Evolutionary conservation across 35 echinoderm and acorn worm species (phyloP).

Genomic region (Lytechinus pictus): DNA sequence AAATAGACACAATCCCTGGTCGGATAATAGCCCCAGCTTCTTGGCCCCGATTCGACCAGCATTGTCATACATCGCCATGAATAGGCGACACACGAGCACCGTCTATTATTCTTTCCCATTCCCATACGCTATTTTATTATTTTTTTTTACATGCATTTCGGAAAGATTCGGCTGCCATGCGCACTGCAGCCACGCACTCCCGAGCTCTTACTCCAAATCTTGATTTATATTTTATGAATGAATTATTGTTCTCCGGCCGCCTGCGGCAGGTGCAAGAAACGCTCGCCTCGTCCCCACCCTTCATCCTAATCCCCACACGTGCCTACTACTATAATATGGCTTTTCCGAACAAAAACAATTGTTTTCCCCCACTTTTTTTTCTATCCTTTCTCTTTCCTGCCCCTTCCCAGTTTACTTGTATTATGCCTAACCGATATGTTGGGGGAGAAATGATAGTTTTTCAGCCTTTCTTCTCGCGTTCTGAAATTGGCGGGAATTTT

Average conservation of each 20-base stretch:
- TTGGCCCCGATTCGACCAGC: not conserved
- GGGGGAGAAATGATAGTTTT: not conserved
- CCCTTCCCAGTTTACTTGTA: not conserved
- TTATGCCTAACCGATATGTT: not conserved
- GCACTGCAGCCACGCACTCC: not conserved
- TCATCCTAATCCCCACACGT: conserved; percentile 16
- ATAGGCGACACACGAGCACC: not conserved
- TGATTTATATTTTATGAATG: conserved; percentile 36
- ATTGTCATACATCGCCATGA: not conserved
- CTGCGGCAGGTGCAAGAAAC: conserved; percentile 30
- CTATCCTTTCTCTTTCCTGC: not conserved
- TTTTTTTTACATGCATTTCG: not conserved
- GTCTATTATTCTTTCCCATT: not conserved
- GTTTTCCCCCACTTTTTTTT: not conserved
- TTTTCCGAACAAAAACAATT: not conserved
- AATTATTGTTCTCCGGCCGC: not conserved
- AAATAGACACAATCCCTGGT: conserved; percentile 30
- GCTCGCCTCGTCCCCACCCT: conserved; percentile 19
- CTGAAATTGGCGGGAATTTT: conserved; percentile 31
- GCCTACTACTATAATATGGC: conserved; percentile 32
- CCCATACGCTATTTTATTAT: not conserved
- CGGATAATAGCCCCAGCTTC: conserved; percentile 21
- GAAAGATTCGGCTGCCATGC: not conserved
- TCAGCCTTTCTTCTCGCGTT: conserved; percentile 18
- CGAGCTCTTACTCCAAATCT: not conserved